Evolutionary conservation across 2,113 vertebrate species (phyloP).

Genomic region (Lagenorhynchus albirostris): DNA sequence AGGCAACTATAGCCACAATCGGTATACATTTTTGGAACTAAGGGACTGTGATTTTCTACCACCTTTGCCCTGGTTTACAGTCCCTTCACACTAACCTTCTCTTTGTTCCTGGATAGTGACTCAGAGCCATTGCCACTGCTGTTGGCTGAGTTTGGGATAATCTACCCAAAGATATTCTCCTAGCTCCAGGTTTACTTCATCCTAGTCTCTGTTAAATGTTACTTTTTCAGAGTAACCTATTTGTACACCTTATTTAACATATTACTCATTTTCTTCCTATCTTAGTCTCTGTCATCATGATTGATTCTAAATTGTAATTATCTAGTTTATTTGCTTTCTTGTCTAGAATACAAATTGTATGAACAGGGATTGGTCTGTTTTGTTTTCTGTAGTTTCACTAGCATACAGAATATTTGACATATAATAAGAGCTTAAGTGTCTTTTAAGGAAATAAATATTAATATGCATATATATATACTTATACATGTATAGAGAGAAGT

Average conservation of each 20-base stretch:
- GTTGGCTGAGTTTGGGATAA: neutral
- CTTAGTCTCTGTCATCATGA: neutral
- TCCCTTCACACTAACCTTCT: neutral
- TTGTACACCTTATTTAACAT: neutral
- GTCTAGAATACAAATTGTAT: neutral
- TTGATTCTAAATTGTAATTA: neutral
- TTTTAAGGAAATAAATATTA: neutral
- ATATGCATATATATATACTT: neutral
- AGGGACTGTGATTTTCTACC: neutral
- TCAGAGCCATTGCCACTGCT: neutral
- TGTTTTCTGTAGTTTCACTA: neutral
- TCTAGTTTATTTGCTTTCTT: neutral
- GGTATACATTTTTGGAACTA: neutral
- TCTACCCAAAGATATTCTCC: neutral
- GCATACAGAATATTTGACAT: neutral
- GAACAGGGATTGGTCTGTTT: neutral
- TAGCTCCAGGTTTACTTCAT: neutral
- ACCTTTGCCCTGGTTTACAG: neutral
- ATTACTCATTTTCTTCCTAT: neutral
- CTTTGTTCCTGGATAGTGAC: neutral
- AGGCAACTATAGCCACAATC: neutral
- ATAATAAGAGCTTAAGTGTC: neutral
- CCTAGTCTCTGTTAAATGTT: neutral
- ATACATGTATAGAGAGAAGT: too few relatives aligned
- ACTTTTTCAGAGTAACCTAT: neutral